phyloP scores from a whole-genome alignment of 1,140 invertebrate genomes.

The Euwallacea similis region DNA sequence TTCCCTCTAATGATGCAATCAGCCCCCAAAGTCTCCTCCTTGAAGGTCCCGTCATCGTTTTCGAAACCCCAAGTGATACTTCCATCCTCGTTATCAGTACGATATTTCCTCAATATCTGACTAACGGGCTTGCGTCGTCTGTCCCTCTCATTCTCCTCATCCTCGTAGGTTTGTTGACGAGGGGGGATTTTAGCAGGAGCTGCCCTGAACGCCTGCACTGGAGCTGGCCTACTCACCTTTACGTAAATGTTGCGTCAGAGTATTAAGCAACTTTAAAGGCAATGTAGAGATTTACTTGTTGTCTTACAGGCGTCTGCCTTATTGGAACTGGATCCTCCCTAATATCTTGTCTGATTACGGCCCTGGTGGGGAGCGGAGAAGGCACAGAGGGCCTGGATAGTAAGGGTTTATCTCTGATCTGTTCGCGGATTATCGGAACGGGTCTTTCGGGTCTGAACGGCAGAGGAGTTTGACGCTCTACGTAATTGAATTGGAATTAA shows the following conservation, averaged over 20 bases:
- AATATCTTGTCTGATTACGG: conserved; percentile 37
- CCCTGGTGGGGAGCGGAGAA: conserved; percentile 19
- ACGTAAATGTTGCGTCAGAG: not conserved
- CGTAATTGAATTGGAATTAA: not conserved
- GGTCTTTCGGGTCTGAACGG: conserved; percentile 61
- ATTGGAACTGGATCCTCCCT: conserved; percentile 10
- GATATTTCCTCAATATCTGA: conserved; percentile 72
- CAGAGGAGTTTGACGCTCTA: conserved; percentile 54
- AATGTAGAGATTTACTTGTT: conserved; percentile 8
- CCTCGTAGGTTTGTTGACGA: conserved; percentile 29
- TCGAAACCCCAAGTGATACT: conserved; percentile 85
- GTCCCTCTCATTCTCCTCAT: conserved; percentile 39
- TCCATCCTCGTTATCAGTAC: conserved; percentile 78
- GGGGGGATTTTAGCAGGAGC: conserved; percentile 21
- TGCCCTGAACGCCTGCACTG: conserved; percentile 14
- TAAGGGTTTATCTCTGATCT: conserved; percentile 37
- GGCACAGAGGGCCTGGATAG: conserved; percentile 10
- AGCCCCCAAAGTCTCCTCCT: conserved; percentile 78
- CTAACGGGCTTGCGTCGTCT: conserved; percentile 58
- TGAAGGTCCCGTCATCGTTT: conserved; percentile 78
- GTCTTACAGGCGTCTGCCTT: conserved; percentile 13
- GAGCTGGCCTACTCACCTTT: conserved; percentile 22
- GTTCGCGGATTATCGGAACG: conserved; percentile 42
- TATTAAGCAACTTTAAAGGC: not conserved
- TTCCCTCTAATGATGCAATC: conserved; percentile 80